These are phyloP conservation scores for Diplogasteroides magnus DNA, from an alignment of 1,140 invertebrate species.

Conservation along the genomic window DNA sequence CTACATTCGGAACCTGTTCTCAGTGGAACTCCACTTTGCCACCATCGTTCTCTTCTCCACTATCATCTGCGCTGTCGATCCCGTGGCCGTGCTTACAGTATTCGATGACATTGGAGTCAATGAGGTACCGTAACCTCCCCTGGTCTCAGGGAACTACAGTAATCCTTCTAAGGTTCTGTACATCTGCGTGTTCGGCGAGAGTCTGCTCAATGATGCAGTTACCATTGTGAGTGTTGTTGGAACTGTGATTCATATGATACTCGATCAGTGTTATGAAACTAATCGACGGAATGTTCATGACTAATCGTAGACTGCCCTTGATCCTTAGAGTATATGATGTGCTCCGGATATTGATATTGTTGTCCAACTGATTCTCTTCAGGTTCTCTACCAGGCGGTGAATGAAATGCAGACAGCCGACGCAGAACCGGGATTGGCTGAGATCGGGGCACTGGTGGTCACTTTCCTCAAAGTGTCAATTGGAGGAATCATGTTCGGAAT, in stretches of 20 bases:
- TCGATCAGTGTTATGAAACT: too few relatives aligned
- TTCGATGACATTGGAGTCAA: conserved; percentile 96
- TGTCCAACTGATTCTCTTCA: not conserved
- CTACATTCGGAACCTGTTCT: too few relatives aligned
- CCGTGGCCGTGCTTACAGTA: conserved; percentile 92
- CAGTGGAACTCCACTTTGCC: not conserved
- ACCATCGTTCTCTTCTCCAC: conserved; percentile 76
- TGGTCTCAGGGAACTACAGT: not conserved
- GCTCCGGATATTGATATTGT: not conserved
- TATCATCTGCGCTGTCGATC: conserved; percentile 96
- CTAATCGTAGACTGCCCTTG: too few relatives aligned
- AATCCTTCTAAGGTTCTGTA: conserved; percentile 70
- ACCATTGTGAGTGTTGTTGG: conserved; percentile 64
- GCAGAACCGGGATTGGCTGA: not conserved
- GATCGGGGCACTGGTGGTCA: not conserved
- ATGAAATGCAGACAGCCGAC: conserved; percentile 4
- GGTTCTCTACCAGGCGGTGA: conserved; percentile 12
- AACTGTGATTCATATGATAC: too few relatives aligned
- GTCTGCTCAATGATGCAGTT: conserved; percentile 91
- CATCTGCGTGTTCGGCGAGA: conserved; percentile 96
- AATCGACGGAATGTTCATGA: too few relatives aligned
- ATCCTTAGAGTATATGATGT: too few relatives aligned
- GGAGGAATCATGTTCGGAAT: conserved; percentile 17
- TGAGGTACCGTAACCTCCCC: conserved; percentile 59
- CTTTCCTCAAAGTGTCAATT: conserved; percentile 9